phyloP scores from a whole-genome alignment of 1,140 invertebrate genomes.

The Saxidomus purpurata region DNA sequence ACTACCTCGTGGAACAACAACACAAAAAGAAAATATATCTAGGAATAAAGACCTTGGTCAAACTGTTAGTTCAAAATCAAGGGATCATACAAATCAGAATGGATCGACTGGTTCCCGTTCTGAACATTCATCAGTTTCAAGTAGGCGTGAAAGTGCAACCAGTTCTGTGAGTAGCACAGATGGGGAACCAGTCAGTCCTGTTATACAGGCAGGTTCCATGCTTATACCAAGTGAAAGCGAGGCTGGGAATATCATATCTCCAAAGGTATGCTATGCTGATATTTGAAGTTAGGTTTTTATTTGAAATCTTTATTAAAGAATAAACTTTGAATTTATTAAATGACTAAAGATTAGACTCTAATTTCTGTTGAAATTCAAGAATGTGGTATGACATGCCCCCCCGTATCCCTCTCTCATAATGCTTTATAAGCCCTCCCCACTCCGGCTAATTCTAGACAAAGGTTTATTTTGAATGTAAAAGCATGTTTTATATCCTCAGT shows the following conservation, averaged over 20 bases:
- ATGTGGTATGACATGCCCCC: too few species aligned
- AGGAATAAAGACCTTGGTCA: neutral
- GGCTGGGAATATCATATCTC: conserved; percentile 29
- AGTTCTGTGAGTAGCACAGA: conserved; percentile 60
- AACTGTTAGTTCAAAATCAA: conserved; percentile 5
- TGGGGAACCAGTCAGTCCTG: conserved; percentile 51
- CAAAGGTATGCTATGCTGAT: conserved; percentile 47
- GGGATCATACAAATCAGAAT: conserved; percentile 31
- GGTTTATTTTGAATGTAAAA: too few species aligned
- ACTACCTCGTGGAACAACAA: conserved; percentile 35
- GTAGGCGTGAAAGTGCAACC: conserved; percentile 41
- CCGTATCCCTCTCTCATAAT: too few species aligned
- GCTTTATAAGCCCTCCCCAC: too few species aligned
- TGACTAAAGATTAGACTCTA: neutral
- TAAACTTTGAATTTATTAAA: neutral
- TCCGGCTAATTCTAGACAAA: too few species aligned
- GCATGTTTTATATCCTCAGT: too few species aligned
- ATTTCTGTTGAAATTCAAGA: too few species aligned
- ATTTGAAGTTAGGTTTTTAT: neutral
- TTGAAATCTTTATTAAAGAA: neutral
- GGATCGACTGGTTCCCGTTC: conserved; percentile 48
- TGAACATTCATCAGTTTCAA: conserved; percentile 52
- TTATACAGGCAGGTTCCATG: neutral
- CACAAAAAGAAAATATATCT: conserved; percentile 20
- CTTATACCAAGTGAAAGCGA: neutral